phyloP scores from a whole-genome alignment of 2,797 vertebrate species.

The Mormyrus proboscirostris region DNA sequence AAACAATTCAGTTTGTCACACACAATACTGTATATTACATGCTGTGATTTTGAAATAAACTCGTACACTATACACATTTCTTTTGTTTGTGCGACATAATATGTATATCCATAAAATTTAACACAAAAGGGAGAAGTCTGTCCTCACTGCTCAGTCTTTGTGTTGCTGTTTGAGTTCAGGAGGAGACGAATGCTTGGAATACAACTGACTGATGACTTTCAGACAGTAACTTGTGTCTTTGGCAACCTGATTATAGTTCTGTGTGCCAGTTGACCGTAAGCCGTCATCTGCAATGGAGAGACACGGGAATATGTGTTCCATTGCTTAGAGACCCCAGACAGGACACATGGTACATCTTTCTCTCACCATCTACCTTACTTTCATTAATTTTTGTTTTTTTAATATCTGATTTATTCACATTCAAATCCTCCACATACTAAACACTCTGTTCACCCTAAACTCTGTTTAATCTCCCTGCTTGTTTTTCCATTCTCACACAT shows the following conservation, averaged over 20 bases:
- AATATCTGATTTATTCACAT: not conserved
- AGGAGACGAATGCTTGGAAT: not conserved
- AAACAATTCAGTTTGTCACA: not conserved
- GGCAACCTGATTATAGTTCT: constrained; percentile 38
- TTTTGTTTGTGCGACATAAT: constrained; percentile 43
- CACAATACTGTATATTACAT: constrained; percentile 3
- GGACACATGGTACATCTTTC: not conserved
- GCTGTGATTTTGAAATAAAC: constrained; percentile 29
- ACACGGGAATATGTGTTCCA: not conserved
- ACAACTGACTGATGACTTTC: constrained; percentile 10
- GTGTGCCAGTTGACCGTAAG: not conserved
- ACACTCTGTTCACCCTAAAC: not conserved
- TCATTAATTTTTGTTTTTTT: not conserved
- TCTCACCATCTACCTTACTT: not conserved
- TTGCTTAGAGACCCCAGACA: not conserved
- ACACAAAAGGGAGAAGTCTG: constrained; percentile 56
- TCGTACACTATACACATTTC: constrained; percentile 41
- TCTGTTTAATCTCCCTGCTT: not conserved
- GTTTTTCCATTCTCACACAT: not conserved
- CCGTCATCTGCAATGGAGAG: not conserved
- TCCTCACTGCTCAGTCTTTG: constrained; percentile 10
- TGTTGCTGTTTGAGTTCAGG: constrained; percentile 1
- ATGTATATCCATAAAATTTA: constrained; percentile 51
- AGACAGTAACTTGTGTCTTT: constrained; percentile 48
- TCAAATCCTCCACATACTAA: not conserved